These are phyloP conservation scores for Cyprinodon variegatus DNA, from an alignment of 2,113 vertebrate genomes.

Conservation along the genomic window DNA sequence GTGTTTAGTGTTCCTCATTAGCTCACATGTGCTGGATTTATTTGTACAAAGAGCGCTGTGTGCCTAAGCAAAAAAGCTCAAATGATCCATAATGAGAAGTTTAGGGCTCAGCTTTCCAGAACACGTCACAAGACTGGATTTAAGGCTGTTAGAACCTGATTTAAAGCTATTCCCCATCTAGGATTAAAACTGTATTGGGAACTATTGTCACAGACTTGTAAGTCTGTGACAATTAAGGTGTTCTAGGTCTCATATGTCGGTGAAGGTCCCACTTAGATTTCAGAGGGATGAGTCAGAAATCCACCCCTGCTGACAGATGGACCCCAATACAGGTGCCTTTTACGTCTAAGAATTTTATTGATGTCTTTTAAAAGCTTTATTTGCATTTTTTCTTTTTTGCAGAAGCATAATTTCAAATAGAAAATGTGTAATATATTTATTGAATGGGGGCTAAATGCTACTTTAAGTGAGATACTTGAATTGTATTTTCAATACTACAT, in stretches of 20 bases:
- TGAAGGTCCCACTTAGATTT: conserved; percentile 14
- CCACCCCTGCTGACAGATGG: conserved; percentile 9
- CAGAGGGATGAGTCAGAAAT: conserved; percentile 26
- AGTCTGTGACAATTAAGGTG: too few relatives aligned
- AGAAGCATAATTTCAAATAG: background rate
- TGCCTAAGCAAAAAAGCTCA: background rate
- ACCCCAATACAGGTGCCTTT: background rate
- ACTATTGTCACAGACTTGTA: too few relatives aligned
- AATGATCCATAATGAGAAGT: background rate
- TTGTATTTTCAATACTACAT: background rate
- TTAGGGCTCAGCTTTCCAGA: background rate
- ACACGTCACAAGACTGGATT: conserved; percentile 13
- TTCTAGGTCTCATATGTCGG: background rate
- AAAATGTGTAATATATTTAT: background rate
- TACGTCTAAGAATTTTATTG: too few relatives aligned
- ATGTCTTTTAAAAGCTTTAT: too few relatives aligned
- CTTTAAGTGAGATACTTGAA: background rate
- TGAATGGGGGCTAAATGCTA: background rate
- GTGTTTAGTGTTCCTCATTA: conserved; percentile 40
- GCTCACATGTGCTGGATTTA: conserved; percentile 37
- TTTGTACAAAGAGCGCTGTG: conserved; percentile 10
- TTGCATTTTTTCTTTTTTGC: background rate
- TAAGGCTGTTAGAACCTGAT: conserved; percentile 29
- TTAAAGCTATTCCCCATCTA: conserved; percentile 27
- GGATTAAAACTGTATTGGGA: background rate